Percentiles rank a stretch among this genome's conserved stretches.
Evolutionary conservation across 2,113 vertebrate genomes (phyloP).

Genomic region (Sphaerodactylus townsendi): DNA sequence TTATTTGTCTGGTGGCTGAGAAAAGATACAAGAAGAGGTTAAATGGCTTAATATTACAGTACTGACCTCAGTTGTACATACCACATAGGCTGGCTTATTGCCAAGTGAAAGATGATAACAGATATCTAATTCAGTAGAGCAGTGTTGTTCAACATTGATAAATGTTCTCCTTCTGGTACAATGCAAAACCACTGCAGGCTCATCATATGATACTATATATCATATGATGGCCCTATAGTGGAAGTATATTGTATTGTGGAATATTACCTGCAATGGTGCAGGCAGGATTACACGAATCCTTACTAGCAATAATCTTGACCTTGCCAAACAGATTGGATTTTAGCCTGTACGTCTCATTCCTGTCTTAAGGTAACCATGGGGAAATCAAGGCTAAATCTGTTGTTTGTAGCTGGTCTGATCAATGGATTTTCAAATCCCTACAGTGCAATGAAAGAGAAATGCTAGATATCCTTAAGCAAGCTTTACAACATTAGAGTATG

Average conservation of each 20-base stretch:
- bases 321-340: not conserved
- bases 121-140: not conserved
- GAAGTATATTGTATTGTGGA: too few relatives aligned
- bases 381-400: not conserved
- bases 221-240: too few relatives aligned
- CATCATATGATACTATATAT: too few relatives aligned
- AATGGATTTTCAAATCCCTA: not conserved
- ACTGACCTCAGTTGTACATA: not conserved
- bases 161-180: too few relatives aligned
- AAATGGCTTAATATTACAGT: not conserved
- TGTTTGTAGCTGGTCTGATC: not conserved
- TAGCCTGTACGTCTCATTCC: not conserved
- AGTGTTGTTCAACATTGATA: not conserved
- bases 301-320: not conserved
- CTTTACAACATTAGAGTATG: constrained; percentile 6
- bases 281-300: too few relatives aligned
- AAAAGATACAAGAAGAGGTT: not conserved
- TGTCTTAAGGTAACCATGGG: not conserved
- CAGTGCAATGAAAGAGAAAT: not conserved
- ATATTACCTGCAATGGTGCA: too few relatives aligned
- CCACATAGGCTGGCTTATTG: not conserved
- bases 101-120: not conserved
- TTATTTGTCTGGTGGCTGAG: not conserved
- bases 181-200: too few relatives aligned
- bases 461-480: not conserved